These are phyloP conservation scores for Sarcophaga rosellei DNA, from an alignment of 2,888 invertebrate genomes.

Conservation along the genomic window DNA sequence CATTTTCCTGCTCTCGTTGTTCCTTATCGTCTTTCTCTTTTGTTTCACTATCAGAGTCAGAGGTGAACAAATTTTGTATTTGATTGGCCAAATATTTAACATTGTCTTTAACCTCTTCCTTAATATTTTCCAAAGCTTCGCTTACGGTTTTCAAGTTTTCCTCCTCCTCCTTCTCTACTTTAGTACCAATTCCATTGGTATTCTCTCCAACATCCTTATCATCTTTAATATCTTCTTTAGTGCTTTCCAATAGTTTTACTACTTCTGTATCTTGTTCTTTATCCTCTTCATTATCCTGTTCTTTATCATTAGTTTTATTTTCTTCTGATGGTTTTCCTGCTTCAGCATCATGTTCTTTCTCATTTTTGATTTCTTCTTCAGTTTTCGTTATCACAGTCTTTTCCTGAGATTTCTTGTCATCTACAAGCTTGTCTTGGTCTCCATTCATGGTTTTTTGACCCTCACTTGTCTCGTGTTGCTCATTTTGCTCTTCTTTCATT, in stretches of 20 bases:
- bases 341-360: no score
- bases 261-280: neutral
- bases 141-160: slow-evolving; percentile 52
- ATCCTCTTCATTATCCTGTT: slow-evolving; percentile 4
- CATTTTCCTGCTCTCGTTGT: slow-evolving; percentile 55
- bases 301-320: slow-evolving; percentile 33
- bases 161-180: slow-evolving; percentile 2
- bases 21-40: slow-evolving; percentile 58
- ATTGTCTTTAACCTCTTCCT: slow-evolving; percentile 58
- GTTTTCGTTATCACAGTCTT: neutral
- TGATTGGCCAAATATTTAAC: slow-evolving; percentile 47
- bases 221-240: neutral
- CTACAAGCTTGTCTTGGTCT: neutral
- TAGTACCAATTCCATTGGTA: neutral
- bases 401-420: neutral
- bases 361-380: no score
- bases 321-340: no score
- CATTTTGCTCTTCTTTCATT: neutral
- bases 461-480: neutral
- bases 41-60: slow-evolving; percentile 42
- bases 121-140: slow-evolving; percentile 58
- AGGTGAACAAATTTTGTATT: slow-evolving; percentile 55
- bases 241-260: neutral
- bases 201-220: neutral
- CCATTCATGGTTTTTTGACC: neutral